phyloP scores from a whole-genome alignment of 2,797 vertebrate genomes.

The Sebastes itinus region DNA sequence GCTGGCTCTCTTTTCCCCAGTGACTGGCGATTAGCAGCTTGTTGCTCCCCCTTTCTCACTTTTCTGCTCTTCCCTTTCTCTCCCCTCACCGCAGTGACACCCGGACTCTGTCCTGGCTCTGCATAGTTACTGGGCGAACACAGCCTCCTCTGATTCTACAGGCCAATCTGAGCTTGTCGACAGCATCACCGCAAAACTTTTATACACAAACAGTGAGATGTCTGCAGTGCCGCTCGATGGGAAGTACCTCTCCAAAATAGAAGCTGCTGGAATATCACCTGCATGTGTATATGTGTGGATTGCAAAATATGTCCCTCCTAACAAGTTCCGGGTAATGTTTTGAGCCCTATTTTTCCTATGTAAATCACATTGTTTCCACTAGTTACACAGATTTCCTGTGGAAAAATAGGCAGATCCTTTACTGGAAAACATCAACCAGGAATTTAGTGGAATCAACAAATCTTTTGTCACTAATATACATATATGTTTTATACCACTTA shows the following conservation, averaged over 20 bases:
- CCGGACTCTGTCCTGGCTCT: conserved; percentile 12
- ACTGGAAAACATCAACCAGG: not conserved
- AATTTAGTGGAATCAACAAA: not conserved
- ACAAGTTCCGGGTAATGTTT: not conserved
- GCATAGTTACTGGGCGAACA: conserved; percentile 10
- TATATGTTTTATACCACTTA: not conserved
- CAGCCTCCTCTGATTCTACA: conserved; percentile 24
- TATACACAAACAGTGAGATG: conserved; percentile 73
- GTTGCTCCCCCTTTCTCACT: conserved; percentile 54
- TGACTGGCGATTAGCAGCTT: conserved; percentile 59
- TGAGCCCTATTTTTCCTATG: not conserved
- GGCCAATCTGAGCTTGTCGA: conserved; percentile 51
- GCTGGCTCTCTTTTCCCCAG: conserved; percentile 31
- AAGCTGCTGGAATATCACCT: conserved; percentile 64
- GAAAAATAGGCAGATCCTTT: not conserved
- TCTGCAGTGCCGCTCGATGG: conserved; percentile 41
- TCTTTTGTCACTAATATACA: not conserved
- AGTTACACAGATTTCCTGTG: not conserved
- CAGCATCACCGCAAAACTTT: conserved; percentile 63
- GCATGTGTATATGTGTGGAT: conserved; percentile 48
- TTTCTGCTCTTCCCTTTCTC: conserved; percentile 36
- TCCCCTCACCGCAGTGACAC: conserved; percentile 28
- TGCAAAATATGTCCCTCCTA: conserved; percentile 12
- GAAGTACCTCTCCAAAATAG: conserved; percentile 66
- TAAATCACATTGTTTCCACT: not conserved